phyloP scores from a whole-genome alignment of 1,140 invertebrate genomes.

The Cydia pomonella region DNA sequence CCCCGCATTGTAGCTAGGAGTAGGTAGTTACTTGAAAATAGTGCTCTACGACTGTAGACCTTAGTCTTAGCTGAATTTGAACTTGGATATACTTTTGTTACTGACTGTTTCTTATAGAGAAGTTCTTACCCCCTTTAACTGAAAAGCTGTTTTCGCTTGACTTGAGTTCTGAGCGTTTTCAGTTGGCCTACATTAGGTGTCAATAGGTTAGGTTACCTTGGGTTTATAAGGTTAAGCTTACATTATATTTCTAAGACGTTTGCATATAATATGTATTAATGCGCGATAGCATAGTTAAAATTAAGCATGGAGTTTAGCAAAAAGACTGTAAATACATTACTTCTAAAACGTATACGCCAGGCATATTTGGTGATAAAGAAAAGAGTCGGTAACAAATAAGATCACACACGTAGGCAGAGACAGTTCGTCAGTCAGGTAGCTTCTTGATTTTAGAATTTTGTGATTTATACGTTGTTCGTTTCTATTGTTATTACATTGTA shows the following conservation, averaged over 20 bases:
- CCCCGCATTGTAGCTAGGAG: background rate
- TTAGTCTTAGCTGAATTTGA: background rate
- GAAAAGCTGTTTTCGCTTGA: background rate
- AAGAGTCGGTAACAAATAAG: no score
- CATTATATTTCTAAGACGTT: background rate
- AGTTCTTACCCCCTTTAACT: conserved; percentile 1
- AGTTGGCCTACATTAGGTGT: background rate
- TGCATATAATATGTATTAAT: background rate
- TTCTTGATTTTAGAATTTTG: no score
- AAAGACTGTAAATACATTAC: no score
- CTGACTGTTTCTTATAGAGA: background rate
- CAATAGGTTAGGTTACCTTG: background rate
- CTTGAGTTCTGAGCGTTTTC: background rate
- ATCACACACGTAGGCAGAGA: no score
- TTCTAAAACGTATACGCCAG: no score
- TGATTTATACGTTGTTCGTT: no score
- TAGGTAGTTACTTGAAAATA: background rate
- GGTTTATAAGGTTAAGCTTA: conserved; percentile 1
- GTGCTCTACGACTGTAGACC: no score
- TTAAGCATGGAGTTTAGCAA: no score
- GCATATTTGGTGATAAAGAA: no score
- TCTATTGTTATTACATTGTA: no score
- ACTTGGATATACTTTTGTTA: background rate
- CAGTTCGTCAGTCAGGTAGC: no score
- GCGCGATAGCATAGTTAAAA: background rate